These are phyloP conservation scores for Paracentrotus lividus DNA, from an alignment of 53 echinoderm and acorn worm species.

Conservation along the genomic window DNA sequence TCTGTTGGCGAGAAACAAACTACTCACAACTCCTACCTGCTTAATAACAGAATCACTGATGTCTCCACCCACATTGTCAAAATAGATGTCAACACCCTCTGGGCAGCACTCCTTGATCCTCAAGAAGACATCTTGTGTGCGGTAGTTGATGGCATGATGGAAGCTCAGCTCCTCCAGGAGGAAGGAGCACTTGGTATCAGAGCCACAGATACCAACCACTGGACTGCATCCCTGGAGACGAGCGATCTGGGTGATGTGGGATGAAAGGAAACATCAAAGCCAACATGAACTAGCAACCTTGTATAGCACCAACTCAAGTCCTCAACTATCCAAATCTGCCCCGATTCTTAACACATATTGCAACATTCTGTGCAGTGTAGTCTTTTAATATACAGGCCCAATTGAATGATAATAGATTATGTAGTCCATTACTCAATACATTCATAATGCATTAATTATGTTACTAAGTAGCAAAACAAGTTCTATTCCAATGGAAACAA, in stretches of 20 bases:
- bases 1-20: too few relatives aligned
- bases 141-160: slow-evolving; percentile 94
- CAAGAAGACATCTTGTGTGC: slow-evolving; percentile 79
- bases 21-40: slow-evolving; percentile 74
- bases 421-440: too few relatives aligned
- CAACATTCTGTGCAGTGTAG: too few relatives aligned
- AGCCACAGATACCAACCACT: slow-evolving; percentile 94
- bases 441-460: too few relatives aligned
- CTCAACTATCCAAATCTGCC: too few relatives aligned
- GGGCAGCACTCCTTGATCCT: slow-evolving; percentile 90
- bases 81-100: slow-evolving; percentile 88
- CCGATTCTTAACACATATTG: too few relatives aligned
- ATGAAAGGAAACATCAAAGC: not conserved
- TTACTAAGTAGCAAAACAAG: too few relatives aligned
- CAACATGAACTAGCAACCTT: too few relatives aligned
- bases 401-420: too few relatives aligned
- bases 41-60: slow-evolving; percentile 94
- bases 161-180: slow-evolving; percentile 89
- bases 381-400: too few relatives aligned
- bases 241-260: slow-evolving; percentile 92
- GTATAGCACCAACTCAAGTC: too few relatives aligned
- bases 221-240: slow-evolving; percentile 90
- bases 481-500: too few relatives aligned
- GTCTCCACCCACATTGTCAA: slow-evolving; percentile 96
- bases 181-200: slow-evolving; percentile 87